Evolutionary conservation across 2,888 invertebrate species (phyloP), one percentile per base, ranked within the genome.

Genomic region (Leuctra nigra): DNA sequence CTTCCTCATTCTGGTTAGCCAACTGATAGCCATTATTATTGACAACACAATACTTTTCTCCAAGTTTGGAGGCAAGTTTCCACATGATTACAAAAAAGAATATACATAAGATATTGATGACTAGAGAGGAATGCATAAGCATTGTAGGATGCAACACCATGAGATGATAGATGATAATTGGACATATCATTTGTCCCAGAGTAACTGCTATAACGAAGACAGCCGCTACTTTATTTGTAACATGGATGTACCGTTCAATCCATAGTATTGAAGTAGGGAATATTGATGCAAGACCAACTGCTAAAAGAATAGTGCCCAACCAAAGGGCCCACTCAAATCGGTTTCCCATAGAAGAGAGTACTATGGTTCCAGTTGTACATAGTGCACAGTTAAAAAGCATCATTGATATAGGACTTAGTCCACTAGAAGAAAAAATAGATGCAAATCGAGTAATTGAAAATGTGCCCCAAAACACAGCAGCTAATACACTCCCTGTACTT

Each of bases 191-290:
- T 61, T 74, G 72, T 1, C 74, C 74, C 11, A 73, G 58, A 1
- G 73, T 69, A 1, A 71, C 72, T 0, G 73, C 73, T 2, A 72
- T 64, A 4, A 72, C 68, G 55, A 75, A 69, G n/a, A 72, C 65
- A 2, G 74, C 70, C 1, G 73, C 70, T 1, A 72, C 68, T 60
- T 70, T 70, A n/a, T 75, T 73, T 1, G 72, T 70, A 11, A 75
- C 64, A 22, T 68, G 68, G 53, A 73, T 69, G 61, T 72, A 72
- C 18, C 66, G 65, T 60, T 74, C 73, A 2, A 72, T 67, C 74
- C 74, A 75, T 1, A 71, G 66, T n/a, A 75, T 67, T 14, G 70
- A 69, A 0, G 73, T 69, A 4, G 75, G 74, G 58, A 75, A 73
- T 6, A 73, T 68, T 6, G 74, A 72, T 0, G 74, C 72, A 65